A percentile compares a stretch with the other conserved stretches of the same genome.
phyloP scores from a whole-genome alignment of 2,797 vertebrate species.

The Pseudochirops corinnae region DNA sequence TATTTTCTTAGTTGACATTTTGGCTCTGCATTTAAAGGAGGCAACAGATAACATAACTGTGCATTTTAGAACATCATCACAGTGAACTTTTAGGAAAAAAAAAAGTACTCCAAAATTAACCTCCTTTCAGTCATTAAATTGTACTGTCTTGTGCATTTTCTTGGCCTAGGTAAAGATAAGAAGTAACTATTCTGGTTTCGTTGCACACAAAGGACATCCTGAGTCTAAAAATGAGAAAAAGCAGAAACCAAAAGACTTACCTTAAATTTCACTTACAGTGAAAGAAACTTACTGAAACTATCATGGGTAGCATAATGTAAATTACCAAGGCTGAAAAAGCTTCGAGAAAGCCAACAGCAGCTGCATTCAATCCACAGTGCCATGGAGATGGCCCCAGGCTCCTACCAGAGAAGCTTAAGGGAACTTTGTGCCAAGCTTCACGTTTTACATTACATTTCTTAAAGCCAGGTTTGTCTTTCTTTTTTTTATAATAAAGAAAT shows the following conservation, averaged over 20 bases:
- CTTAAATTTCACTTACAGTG: conserved; percentile 62
- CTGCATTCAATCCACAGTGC: conserved; percentile 58
- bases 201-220: conserved; percentile 19
- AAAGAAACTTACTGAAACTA: conserved; percentile 70
- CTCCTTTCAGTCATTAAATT: background rate
- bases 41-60: background rate
- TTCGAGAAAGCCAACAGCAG: conserved; percentile 71
- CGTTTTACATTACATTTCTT: conserved; percentile 33
- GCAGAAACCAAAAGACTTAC: conserved; percentile 54
- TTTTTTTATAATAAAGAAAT: conserved; percentile 55
- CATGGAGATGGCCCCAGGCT: conserved; percentile 62
- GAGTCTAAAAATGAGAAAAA: conserved; percentile 52
- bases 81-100: conserved; percentile 25
- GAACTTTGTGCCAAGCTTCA: conserved; percentile 66
- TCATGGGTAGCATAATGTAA: conserved; percentile 74
- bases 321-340: conserved; percentile 75
- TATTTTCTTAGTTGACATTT: background rate
- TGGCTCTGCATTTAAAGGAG: conserved; percentile 29
- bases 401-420: conserved; percentile 63
- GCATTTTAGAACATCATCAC: conserved; percentile 54
- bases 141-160: background rate
- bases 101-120: background rate
- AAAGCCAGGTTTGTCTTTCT: background rate
- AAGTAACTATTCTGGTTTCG: background rate
- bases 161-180: conserved; percentile 32